Conservation (phyloP, 2,888 invertebrate species). For the Acleris emargana region DNA sequence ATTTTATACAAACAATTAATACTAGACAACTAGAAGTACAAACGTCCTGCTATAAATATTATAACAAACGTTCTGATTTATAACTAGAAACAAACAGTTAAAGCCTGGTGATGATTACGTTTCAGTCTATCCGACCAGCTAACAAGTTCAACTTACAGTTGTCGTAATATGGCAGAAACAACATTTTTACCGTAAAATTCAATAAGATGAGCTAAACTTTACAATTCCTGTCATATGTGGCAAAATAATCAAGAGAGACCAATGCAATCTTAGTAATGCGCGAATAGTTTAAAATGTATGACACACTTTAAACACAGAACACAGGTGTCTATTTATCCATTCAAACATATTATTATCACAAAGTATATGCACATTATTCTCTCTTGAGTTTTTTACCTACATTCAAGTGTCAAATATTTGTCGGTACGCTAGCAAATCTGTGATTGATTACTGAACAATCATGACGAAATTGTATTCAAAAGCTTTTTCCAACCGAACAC, state of each 20-base stretch:
- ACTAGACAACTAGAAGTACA: slow-evolving; percentile 44
- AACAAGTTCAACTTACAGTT: slow-evolving; percentile 23
- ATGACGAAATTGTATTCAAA: slow-evolving; percentile 17
- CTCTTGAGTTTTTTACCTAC: too few relatives aligned
- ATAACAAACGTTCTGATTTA: slow-evolving; percentile 61
- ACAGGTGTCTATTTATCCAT: too few relatives aligned
- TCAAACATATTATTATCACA: too few relatives aligned
- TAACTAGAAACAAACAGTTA: slow-evolving; percentile 40
- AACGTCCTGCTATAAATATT: slow-evolving; percentile 73
- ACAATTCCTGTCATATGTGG: background rate
- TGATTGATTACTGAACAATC: slow-evolving; percentile 15
- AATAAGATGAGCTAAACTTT: slow-evolving; percentile 8
- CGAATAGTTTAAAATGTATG: too few relatives aligned
- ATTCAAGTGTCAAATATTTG: slow-evolving; percentile 8
- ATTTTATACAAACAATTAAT: slow-evolving; percentile 43
- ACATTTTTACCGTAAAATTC: slow-evolving; percentile 16
- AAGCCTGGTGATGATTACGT: slow-evolving; percentile 27
- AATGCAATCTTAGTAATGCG: too few relatives aligned
- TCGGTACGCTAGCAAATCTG: slow-evolving; percentile 7
- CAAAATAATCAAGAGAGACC: too few relatives aligned
- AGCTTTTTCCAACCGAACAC: slow-evolving; percentile 17
- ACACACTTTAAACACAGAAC: too few relatives aligned
- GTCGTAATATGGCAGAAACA: slow-evolving; percentile 33
- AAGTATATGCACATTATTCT: too few relatives aligned
- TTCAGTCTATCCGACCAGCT: slow-evolving; percentile 25